Conservation (phyloP, 2,113 vertebrate genomes). For the Microtus oregoni region DNA sequence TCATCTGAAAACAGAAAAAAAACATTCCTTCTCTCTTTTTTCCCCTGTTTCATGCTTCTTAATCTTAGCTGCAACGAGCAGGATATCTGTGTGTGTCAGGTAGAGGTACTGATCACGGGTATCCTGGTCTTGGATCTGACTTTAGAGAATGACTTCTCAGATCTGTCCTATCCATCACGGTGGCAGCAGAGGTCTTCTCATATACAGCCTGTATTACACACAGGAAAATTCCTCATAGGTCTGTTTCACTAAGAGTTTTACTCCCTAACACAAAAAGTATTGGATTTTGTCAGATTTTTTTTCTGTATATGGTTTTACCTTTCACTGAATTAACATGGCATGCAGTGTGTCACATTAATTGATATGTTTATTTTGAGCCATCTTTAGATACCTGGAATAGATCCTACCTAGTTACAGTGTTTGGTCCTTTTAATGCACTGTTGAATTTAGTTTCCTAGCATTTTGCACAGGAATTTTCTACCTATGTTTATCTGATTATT, state of each 20-base stretch:
- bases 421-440: background rate
- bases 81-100: background rate
- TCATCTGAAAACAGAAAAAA: background rate
- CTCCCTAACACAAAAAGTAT: background rate
- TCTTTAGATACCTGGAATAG: background rate
- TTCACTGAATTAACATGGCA: background rate
- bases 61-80: background rate
- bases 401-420: background rate
- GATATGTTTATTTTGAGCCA: background rate
- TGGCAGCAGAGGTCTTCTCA: background rate
- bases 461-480: background rate
- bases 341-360: background rate
- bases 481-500: background rate
- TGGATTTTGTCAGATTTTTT: background rate
- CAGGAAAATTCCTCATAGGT: background rate
- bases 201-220: background rate
- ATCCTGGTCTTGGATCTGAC: background rate
- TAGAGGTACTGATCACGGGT: background rate
- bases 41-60: background rate
- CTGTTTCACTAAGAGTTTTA: background rate
- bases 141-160: background rate
- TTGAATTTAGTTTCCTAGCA: background rate
- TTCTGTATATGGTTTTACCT: background rate
- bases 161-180: too few species aligned
- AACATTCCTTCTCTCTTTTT: background rate